Evolutionary conservation across 2,888 invertebrate genomes (phyloP), one percentile per base, ranked within the genome.

Genomic region (Dynastes grantii): DNA sequence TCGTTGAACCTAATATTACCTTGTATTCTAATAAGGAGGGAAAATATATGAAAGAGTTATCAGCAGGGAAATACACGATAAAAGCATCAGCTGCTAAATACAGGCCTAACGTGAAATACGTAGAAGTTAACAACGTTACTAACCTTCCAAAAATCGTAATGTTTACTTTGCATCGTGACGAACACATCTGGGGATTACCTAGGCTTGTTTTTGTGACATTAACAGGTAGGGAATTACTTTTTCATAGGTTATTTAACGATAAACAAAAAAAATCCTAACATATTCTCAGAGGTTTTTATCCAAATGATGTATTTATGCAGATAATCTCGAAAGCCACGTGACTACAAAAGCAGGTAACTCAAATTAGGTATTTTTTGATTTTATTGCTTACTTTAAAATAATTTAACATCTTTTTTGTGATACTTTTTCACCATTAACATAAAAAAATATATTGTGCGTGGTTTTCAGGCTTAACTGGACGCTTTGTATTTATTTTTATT

Each of bases 131-230:
- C 27, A 85, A 83, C n/a, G 85, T 86, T 0, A 89, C 89, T 0
- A 89, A 88, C 71, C 81, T 90, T 61, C 90, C 92, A 0, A 90
- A 91, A 22, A 91, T 92, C 77, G 89, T 95, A 0, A 89, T 95
- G 81, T 92, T 96, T 82, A 93, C 93, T 81, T 85, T 96, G 76
- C 90, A 91, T 65, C 89, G 90, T 11, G 93, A 95, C 83, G 93
- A 93, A 81, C 90, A 90, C 79, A 92, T 96, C 16, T 89, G 94
- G 83, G 96, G 96, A 0, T 89, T 96, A 89, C 95, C 96, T 0
- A 89, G 96, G 40, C 90, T 95, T 29, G 90, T 94, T 1, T 96
- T 97, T 86, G 92, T 96, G 49, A 91, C 95, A 85, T 85, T 95
- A 9, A 90, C 94, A 82, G 95, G 96, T 92, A 85, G 5, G 61